Percentiles rank a stretch among this genome's conserved stretches.
Evolutionary conservation across 2,797 vertebrate species (phyloP).

Genomic region (Chelon auratus): DNA sequence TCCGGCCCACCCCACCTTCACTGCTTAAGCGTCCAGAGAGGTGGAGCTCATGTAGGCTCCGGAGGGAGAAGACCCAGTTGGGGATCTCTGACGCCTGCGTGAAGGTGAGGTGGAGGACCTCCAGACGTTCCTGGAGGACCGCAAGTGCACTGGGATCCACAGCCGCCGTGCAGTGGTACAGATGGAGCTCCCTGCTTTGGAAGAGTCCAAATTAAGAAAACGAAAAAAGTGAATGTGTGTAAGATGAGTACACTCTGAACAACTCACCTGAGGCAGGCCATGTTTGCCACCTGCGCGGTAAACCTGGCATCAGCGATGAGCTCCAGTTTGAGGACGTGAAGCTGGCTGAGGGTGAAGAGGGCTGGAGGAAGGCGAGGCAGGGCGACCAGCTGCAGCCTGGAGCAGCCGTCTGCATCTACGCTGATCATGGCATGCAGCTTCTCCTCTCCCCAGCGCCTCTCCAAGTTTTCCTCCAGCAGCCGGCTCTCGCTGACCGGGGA

Average conservation of each 20-base stretch:
- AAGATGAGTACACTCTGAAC: not conserved
- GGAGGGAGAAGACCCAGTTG: conserved; percentile 82
- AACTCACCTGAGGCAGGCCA: conserved; percentile 80
- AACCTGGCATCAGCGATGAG: conserved; percentile 82
- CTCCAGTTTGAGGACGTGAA: conserved; percentile 85
- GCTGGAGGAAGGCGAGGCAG: conserved; percentile 83
- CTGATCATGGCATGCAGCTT: conserved; percentile 75
- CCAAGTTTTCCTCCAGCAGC: conserved; percentile 81
- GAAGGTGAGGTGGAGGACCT: conserved; percentile 83
- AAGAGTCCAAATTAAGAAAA: not conserved
- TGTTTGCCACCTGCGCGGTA: conserved; percentile 78
- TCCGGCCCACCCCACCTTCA: conserved; percentile 76
- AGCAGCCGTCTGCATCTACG: conserved; percentile 72
- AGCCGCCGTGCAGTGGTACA: conserved; percentile 81
- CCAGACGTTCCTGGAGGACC: conserved; percentile 81
- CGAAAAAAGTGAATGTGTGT: not conserved
- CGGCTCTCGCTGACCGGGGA: conserved; percentile 85
- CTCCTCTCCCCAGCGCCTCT: conserved; percentile 79
- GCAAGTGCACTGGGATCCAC: conserved; percentile 80
- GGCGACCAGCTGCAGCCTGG: conserved; percentile 82
- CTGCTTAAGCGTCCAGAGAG: conserved; percentile 78
- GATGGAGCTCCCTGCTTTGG: conserved; percentile 82
- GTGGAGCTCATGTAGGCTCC: conserved; percentile 83
- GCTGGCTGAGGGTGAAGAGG: conserved; percentile 81
- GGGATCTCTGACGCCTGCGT: conserved; percentile 82